Conservation (phyloP, 37 sponge, comb jelly and placozoan species). For the Cladorhizidae sp. region DNA sequence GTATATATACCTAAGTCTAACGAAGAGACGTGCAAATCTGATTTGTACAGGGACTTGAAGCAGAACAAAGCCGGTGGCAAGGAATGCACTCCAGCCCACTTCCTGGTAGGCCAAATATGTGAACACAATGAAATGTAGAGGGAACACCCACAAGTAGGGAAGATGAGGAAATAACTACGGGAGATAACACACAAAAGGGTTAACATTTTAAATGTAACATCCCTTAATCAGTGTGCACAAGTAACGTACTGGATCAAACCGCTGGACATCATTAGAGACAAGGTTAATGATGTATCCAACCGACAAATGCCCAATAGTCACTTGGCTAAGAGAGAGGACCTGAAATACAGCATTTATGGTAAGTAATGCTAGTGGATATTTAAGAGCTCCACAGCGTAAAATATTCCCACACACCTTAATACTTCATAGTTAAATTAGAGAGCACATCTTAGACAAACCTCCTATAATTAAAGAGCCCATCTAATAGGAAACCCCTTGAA, state of each 20-base stretch:
- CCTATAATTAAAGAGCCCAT: too few species aligned
- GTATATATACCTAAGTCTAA: slow-evolving; percentile 42
- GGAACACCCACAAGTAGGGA: slow-evolving; percentile 46
- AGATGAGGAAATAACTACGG: slow-evolving; percentile 39
- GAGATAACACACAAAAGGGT: not conserved
- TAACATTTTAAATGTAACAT: too few species aligned
- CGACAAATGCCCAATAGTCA: slow-evolving; percentile 47
- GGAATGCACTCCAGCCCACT: slow-evolving; percentile 44
- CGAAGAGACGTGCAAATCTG: slow-evolving; percentile 31
- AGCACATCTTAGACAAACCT: too few species aligned
- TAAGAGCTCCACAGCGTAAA: not conserved
- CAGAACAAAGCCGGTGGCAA: slow-evolving; percentile 40
- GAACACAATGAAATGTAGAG: slow-evolving; percentile 46
- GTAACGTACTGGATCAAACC: slow-evolving; percentile 61
- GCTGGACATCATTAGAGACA: slow-evolving; percentile 83
- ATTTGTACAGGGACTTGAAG: slow-evolving; percentile 53
- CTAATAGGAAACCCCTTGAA: too few species aligned
- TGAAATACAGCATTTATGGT: not conserved
- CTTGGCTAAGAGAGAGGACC: slow-evolving; percentile 55
- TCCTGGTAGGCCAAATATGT: slow-evolving; percentile 57
- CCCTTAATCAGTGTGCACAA: too few species aligned
- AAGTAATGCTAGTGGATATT: not conserved
- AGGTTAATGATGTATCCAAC: slow-evolving; percentile 76
- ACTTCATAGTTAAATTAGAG: too few species aligned
- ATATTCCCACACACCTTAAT: not conserved